These are phyloP conservation scores for Rhagoletis pomonella DNA, from an alignment of 1,140 invertebrate species.

Conservation along the genomic window DNA sequence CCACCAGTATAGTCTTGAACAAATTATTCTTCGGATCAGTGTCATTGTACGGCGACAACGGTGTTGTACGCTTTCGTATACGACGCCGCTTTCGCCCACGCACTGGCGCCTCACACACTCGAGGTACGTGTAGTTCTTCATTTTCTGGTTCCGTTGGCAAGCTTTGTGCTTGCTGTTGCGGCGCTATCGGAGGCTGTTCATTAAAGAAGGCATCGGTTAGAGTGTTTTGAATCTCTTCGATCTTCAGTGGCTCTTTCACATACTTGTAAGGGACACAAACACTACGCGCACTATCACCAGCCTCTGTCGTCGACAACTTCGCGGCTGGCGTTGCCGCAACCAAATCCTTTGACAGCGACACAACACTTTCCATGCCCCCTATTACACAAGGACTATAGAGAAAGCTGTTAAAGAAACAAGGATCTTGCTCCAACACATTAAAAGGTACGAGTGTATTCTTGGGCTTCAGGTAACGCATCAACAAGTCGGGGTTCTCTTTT, in stretches of 20 bases:
- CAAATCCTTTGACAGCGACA: background rate
- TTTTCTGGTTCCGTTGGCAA: background rate
- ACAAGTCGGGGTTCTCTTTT: constrained; percentile 62
- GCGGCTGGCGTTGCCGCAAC: no score
- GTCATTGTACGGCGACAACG: constrained; percentile 23
- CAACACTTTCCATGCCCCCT: background rate
- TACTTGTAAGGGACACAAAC: constrained; percentile 9
- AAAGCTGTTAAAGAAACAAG: constrained; percentile 66
- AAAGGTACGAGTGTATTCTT: constrained; percentile 55
- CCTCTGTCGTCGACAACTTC: background rate
- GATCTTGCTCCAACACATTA: constrained; percentile 67
- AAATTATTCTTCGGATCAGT: constrained; percentile 59
- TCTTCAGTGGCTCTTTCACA: constrained; percentile 30
- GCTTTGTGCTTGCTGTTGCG: background rate
- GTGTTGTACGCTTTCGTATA: constrained; percentile 51
- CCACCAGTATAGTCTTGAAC: constrained; percentile 65
- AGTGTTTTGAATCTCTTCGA: constrained; percentile 30
- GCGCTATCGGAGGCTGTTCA: background rate
- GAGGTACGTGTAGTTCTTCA: background rate
- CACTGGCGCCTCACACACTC: background rate
- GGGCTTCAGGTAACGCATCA: constrained; percentile 63
- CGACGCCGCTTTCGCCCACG: constrained; percentile 49
- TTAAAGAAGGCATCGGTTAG: constrained; percentile 18
- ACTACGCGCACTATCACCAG: background rate
- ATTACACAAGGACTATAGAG: background rate